These are phyloP conservation scores for Criorhina ranunculi DNA, from an alignment of 2,888 invertebrate genomes.

Conservation along the genomic window DNA sequence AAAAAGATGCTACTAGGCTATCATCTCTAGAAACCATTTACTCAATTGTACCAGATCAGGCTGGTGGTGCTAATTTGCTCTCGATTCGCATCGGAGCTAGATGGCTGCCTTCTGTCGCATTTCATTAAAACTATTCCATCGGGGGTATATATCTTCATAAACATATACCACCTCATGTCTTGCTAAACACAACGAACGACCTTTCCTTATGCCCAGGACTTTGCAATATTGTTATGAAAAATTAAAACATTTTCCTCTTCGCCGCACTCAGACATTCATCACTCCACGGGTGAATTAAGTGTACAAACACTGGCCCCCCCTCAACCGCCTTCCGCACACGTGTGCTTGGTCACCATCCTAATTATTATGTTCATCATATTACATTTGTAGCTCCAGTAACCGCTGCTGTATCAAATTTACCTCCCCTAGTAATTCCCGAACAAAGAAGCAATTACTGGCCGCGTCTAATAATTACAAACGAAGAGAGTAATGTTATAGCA, in stretches of 20 bases:
- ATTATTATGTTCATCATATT: slow-evolving; percentile 40
- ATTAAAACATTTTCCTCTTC: slow-evolving; percentile 20
- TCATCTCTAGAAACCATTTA: too few relatives aligned
- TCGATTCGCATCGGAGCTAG: too few relatives aligned
- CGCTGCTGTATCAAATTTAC: slow-evolving; percentile 26
- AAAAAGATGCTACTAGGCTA: too few relatives aligned
- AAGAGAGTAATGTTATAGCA: slow-evolving; percentile 27
- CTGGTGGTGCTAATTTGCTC: too few relatives aligned
- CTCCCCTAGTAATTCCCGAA: neutral
- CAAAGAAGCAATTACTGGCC: slow-evolving; percentile 41
- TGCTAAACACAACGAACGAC: neutral
- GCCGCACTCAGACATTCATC: neutral
- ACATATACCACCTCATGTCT: too few relatives aligned
- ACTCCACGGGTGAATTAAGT: neutral
- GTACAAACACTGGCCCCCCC: neutral
- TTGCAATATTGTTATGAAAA: neutral
- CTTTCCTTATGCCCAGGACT: neutral
- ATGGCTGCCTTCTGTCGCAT: too few relatives aligned
- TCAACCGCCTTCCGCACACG: neutral
- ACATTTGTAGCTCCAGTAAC: slow-evolving; percentile 25
- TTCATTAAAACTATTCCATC: too few relatives aligned
- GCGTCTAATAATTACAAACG: slow-evolving; percentile 46
- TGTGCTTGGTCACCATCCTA: neutral
- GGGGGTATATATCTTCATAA: too few relatives aligned
- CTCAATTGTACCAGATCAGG: too few relatives aligned